Evolutionary conservation across 2,797 vertebrate species (phyloP), one percentile per base, ranked within the genome.

Genomic region (Schizothorax lantsangensis): DNA sequence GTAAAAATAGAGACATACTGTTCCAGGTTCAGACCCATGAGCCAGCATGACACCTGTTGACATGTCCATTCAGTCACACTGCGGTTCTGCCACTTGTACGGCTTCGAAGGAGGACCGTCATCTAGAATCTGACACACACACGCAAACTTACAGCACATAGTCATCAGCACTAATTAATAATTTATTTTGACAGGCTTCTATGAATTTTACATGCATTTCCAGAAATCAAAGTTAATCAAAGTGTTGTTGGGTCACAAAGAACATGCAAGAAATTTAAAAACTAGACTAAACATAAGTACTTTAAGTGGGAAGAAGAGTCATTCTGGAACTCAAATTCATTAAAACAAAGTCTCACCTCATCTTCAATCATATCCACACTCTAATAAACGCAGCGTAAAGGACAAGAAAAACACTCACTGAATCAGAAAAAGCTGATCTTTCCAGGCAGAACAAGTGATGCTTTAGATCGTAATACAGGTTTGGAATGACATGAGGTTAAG

Each of bases 351-450:
- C 98, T 99, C 96, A 99, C 98, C 98, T 99, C 97, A 87, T 99
- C 97, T 92, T 99, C 97, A 95, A 98, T 97, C 96, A 98, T 98
- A 95, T 99, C 98, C 97, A 98, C 95, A 95, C 98, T 99, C 98
- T 99, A 95, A 94, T 91, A 69, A 92, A 88, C 89, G 92, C 93
- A 93, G 94, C 93, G 89, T 80, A 88, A 84, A 88, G 89, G 89
- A 90, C 84, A 92, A 91, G 81, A 93, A 80, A 89, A 91, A 84
- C 89, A 21, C 66, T 89, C 54, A 81, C 62, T 83, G 86, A 88
- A 90, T 94, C 93, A 94, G 87, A 62, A 87, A 77, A 83, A 54
- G 30, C 2, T 68, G 14, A 45, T 47, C 83, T 72, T 84, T 82
- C 75, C 54, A 83, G 72, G 73, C 21, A 36, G 3, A 86, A 87